Evolutionary conservation across 2,888 invertebrate genomes (phyloP).

Genomic region (Cecidostiba fungosa): DNA sequence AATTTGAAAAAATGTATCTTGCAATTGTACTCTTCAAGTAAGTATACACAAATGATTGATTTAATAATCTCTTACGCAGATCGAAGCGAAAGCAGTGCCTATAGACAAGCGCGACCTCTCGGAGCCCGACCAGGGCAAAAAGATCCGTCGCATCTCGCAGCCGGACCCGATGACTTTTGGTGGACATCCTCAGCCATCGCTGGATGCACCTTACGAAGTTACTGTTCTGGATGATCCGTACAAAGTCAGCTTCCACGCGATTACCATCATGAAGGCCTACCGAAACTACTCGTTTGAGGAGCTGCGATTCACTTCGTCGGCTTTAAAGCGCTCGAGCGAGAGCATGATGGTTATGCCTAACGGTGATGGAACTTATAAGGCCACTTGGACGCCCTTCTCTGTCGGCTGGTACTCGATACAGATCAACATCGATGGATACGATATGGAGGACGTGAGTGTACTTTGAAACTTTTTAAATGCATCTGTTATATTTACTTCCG

Average conservation of each 20-base stretch:
- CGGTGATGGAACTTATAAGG: constrained; percentile 90
- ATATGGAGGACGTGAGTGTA: constrained; percentile 84
- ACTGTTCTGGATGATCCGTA: constrained; percentile 86
- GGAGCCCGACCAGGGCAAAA: constrained; percentile 83
- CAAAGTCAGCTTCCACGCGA: constrained; percentile 96
- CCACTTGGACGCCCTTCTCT: constrained; percentile 95
- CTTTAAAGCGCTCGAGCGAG: constrained; percentile 87
- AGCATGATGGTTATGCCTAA: constrained; percentile 89
- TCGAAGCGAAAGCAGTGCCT: constrained; percentile 88
- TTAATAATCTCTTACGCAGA: constrained; percentile 80
- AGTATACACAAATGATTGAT: too few relatives aligned
- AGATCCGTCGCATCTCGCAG: constrained; percentile 82
- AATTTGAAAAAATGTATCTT: too few relatives aligned
- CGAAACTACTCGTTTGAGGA: constrained; percentile 98
- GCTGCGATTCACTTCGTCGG: constrained; percentile 88
- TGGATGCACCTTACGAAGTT: constrained; percentile 90
- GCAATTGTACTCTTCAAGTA: too few relatives aligned
- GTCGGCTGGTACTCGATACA: constrained; percentile 94
- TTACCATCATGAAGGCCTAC: constrained; percentile 96
- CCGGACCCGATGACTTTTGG: constrained; percentile 84
- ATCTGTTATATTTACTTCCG: too few relatives aligned
- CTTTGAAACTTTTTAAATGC: too few relatives aligned
- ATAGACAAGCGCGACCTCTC: constrained; percentile 85
- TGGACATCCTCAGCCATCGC: constrained; percentile 84
- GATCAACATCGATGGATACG: constrained; percentile 93